phyloP scores from a whole-genome alignment of 2,797 vertebrate genomes.

The Gymnoscopelus microlampas region DNA sequence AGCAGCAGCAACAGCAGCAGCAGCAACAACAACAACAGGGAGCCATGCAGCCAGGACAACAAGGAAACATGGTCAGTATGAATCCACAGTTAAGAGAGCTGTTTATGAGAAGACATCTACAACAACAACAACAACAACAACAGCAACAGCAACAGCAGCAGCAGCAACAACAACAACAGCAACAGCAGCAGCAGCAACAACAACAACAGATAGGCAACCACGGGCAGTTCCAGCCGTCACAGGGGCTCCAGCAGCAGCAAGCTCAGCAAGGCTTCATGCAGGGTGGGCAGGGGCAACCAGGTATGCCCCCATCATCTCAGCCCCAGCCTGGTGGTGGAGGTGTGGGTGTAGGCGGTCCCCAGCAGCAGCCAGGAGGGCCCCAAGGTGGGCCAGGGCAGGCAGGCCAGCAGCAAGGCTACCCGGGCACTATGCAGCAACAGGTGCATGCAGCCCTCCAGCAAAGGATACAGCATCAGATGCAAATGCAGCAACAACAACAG shows the following conservation, averaged over 20 bases:
- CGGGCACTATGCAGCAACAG: constrained; percentile 80
- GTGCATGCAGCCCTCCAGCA: constrained; percentile 82
- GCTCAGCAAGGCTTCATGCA: constrained; percentile 76
- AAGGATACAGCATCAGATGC: constrained; percentile 85
- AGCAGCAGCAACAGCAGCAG: constrained; percentile 84
- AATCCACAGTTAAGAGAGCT: constrained; percentile 90
- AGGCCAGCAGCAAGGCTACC: constrained; percentile 78
- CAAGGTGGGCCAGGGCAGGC: constrained; percentile 67
- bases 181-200: constrained; percentile 85
- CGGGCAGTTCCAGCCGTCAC: constrained; percentile 89
- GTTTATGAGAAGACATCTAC: constrained; percentile 85
- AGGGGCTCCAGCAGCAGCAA: constrained; percentile 75
- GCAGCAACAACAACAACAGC: constrained; percentile 84
- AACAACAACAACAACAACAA: constrained; percentile 77
- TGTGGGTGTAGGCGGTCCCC: constrained; percentile 73
- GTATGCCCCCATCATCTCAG: constrained; percentile 68
- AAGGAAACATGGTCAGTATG: constrained; percentile 87
- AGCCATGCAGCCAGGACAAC: constrained; percentile 85
- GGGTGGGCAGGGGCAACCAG: constrained; percentile 72
- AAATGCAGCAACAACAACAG: constrained; percentile 74
- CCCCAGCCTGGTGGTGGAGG: constrained; percentile 68
- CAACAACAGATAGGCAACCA: constrained; percentile 92
- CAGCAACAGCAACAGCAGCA: constrained; percentile 79
- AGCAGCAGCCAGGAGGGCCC: constrained; percentile 83
- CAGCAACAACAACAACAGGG: constrained; percentile 80